Evolutionary conservation across 2,888 invertebrate genomes (phyloP), one percentile per base, ranked within the genome.

Genomic region (Leucozona laternaria): DNA sequence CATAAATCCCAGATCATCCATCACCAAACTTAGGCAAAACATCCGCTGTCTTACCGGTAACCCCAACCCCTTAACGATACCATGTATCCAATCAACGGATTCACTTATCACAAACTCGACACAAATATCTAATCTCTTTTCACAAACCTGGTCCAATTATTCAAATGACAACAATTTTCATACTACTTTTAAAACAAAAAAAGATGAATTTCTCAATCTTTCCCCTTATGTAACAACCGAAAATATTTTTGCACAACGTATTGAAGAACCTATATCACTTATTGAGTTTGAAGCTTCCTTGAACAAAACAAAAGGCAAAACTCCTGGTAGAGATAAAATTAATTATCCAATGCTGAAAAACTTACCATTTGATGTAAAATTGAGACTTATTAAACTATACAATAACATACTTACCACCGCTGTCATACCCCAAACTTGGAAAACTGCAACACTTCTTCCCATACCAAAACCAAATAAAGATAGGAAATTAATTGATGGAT

Each of bases 391-490:
- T 6, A 43, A 43, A 43, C 7, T 43, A 43, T 43, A 43, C n/a
- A 43, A 43, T 43, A 43, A 43, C 40, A 43, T 43, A 6, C n/a
- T 43, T 7, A n/a, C n/a, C 6, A 43, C 40, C 7, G 6, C 40
- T 6, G 40, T n/a, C 6, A 43, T 43, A 43, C 40, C 40, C 2
- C n/a, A 43, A 43, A n/a, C 6, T 7, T 43, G 40, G 40, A 43
- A n/a, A n/a, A 43, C 40, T 6, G 40, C n/a, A 43, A 43, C n/a
- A 5, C n/a, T 53, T 2, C 53, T 70, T 17, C 55, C 55, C 34
- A 13, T 55, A 11, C 15, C 25, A 1, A 70, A 70, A 15, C 70
- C 40, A 6, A 70, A 55, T 7, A 70, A 17, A 20, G 43, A 45
- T 4, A 34, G 15, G 2, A 31, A 37, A 37, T 15, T 11, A 4